A percentile compares a stretch with the other conserved stretches of the same genome.
These are phyloP conservation scores for Lithobates pipiens DNA, from an alignment of 2,797 vertebrate genomes.

Conservation along the genomic window DNA sequence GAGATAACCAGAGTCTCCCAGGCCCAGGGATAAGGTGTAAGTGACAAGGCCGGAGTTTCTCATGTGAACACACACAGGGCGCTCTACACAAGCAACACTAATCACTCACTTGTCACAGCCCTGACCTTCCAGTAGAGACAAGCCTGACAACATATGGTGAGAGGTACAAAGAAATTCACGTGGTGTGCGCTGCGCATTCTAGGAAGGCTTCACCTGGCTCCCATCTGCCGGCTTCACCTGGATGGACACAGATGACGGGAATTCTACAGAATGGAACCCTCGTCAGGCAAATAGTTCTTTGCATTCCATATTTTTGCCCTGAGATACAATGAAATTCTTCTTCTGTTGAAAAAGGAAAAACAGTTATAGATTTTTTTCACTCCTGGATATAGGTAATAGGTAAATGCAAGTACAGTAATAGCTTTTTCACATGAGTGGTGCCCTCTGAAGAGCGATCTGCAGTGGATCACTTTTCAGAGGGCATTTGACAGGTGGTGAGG, in stretches of 20 bases:
- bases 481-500: too few relatives aligned
- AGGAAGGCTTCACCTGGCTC: background rate
- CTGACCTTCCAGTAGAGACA: slow-evolving; percentile 18
- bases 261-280: background rate
- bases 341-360: too few relatives aligned
- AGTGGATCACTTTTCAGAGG: too few relatives aligned
- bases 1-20: too few relatives aligned
- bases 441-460: too few relatives aligned
- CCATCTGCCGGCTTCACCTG: background rate
- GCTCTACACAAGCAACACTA: background rate
- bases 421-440: too few relatives aligned
- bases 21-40: background rate
- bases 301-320: too few relatives aligned
- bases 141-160: slow-evolving; percentile 19
- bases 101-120: slow-evolving; percentile 16
- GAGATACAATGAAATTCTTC: too few relatives aligned
- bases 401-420: too few relatives aligned
- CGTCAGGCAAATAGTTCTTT: too few relatives aligned
- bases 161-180: background rate
- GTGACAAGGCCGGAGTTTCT: background rate
- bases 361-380: too few relatives aligned
- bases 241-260: background rate
- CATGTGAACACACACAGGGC: slow-evolving; percentile 20
- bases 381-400: too few relatives aligned
- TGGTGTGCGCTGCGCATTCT: background rate